phyloP scores from a whole-genome alignment of 2,113 vertebrate genomes.

The Pterocles orientalis region DNA sequence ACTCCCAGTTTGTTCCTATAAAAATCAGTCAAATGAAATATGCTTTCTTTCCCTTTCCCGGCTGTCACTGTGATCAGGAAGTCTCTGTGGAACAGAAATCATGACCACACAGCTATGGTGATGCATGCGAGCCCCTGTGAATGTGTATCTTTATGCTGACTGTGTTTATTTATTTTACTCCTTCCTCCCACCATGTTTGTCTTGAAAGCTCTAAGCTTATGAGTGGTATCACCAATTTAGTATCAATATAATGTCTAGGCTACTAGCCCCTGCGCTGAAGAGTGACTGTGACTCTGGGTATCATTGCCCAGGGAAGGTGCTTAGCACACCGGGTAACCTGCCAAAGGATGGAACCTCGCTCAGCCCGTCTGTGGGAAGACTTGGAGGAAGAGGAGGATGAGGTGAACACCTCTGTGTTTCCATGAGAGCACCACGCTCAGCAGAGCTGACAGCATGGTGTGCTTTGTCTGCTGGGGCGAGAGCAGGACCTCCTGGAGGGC shows the following conservation, averaged over 20 bases:
- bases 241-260: not conserved
- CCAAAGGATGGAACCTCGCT: not conserved
- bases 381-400: not conserved
- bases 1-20: slow-evolving; percentile 11
- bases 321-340: not conserved
- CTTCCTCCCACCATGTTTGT: slow-evolving; percentile 1
- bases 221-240: not conserved
- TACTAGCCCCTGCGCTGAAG: not conserved
- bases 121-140: not conserved
- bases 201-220: not conserved
- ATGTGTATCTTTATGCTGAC: not conserved
- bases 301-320: not conserved
- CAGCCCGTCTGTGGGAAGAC: not conserved
- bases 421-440: rapidly evolving
- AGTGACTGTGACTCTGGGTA: rapidly evolving
- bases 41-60: not conserved
- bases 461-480: not conserved
- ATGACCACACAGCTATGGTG: not conserved
- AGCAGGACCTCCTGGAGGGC: rapidly evolving
- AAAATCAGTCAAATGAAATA: not conserved
- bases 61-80: not conserved
- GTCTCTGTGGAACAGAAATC: not conserved
- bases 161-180: not conserved
- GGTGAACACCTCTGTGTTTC: not conserved
- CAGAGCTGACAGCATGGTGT: rapidly evolving